Conservation (phyloP, 2,888 invertebrate genomes). For the Syrphus vitripennis region DNA sequence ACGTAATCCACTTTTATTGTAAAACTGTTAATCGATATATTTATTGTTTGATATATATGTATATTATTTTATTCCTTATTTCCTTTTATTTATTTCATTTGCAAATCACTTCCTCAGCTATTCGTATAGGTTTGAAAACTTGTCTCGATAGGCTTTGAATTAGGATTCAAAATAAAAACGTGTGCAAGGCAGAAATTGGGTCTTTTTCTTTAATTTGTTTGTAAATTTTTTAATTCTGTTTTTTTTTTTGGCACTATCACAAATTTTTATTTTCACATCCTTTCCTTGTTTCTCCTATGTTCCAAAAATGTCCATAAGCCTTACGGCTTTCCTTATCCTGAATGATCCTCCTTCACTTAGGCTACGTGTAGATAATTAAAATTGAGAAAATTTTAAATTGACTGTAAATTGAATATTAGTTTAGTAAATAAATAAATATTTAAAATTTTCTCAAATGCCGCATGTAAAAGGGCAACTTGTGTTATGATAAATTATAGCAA, state of each 20-base stretch:
- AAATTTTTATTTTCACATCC: conserved; percentile 38
- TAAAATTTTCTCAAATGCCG: conserved; percentile 45
- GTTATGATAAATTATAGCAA: neutral
- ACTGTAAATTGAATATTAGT: neutral
- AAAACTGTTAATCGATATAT: conserved; percentile 75
- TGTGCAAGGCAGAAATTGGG: conserved; percentile 28
- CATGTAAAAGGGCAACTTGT: conserved; percentile 43
- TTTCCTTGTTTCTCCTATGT: conserved; percentile 74
- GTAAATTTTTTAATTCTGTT: neutral
- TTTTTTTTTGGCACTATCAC: conserved; percentile 67
- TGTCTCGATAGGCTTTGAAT: conserved; percentile 41
- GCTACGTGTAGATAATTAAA: conserved; percentile 13
- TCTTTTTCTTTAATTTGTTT: conserved; percentile 14
- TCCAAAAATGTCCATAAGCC: conserved; percentile 82
- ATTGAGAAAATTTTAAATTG: conserved; percentile 45
- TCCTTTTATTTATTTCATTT: neutral
- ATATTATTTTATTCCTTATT: conserved; percentile 60
- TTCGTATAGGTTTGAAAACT: conserved; percentile 21
- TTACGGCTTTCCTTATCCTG: conserved; percentile 83
- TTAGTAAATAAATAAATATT: neutral
- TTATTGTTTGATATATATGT: conserved; percentile 56
- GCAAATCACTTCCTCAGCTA: neutral
- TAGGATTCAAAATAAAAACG: conserved; percentile 27
- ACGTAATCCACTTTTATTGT: conserved; percentile 5
- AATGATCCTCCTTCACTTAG: conserved; percentile 84